A percentile compares a stretch with the other conserved stretches of the same genome.
Conservation (phyloP, 2,113 vertebrate species). For the Agapornis roseicollis region DNA sequence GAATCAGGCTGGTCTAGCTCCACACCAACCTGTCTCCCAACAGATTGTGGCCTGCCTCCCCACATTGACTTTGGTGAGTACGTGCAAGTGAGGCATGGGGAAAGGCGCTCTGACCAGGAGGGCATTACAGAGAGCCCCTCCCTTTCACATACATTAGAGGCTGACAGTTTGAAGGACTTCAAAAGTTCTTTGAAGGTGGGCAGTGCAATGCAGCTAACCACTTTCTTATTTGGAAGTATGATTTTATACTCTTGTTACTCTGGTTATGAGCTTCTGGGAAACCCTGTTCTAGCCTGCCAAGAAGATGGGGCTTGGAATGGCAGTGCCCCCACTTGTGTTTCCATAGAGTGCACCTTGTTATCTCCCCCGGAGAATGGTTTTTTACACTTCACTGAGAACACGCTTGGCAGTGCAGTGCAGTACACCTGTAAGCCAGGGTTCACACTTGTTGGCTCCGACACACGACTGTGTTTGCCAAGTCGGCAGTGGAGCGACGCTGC, state of each 20-base stretch:
- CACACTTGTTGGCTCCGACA: constrained; percentile 78
- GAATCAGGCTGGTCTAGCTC: constrained; percentile 91
- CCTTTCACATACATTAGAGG: background rate
- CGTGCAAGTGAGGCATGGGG: constrained; percentile 63
- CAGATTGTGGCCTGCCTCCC: constrained; percentile 94
- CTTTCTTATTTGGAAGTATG: constrained; percentile 83
- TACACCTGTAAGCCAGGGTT: constrained; percentile 88
- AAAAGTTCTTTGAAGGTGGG: constrained; percentile 32
- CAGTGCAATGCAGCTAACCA: constrained; percentile 53
- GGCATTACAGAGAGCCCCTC: constrained; percentile 35
- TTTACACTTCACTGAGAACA: constrained; percentile 81
- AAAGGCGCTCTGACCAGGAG: constrained; percentile 49
- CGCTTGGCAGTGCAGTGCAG: constrained; percentile 74
- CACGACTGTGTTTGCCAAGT: constrained; percentile 83
- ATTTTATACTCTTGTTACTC: constrained; percentile 85
- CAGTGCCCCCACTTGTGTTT: constrained; percentile 86
- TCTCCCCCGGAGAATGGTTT: constrained; percentile 81
- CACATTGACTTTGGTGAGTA: constrained; percentile 96
- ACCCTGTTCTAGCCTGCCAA: constrained; percentile 81
- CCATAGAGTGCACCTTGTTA: constrained; percentile 83
- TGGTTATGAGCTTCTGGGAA: constrained; percentile 85
- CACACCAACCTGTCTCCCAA: constrained; percentile 82
- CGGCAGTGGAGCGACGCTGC: constrained; percentile 83
- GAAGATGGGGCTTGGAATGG: constrained; percentile 94
- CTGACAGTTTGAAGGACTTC: background rate